Base-by-base conservation (phyloP, 2,797 vertebrate species). In the Emys orbicularis region DNA sequence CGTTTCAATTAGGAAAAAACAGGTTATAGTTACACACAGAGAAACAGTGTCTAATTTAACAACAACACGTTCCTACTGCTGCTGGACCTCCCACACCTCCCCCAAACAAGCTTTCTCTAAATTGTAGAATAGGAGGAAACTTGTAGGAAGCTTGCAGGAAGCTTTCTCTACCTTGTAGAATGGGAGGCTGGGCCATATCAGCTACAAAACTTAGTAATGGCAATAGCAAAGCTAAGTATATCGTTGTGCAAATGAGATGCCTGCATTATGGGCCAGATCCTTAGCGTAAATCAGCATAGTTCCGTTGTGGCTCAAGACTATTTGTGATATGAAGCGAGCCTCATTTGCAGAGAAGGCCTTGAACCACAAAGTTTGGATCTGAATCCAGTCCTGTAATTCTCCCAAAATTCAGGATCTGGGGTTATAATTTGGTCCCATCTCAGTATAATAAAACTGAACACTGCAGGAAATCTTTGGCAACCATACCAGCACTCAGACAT, bases 1-100 rank as follows among this genome's bases (percentile, higher is more conserved):
- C 81, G 23, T 90, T 92, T 89, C 54, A 89, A 41, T 79, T 86
- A 86, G 81, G 59, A 92, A 91, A 95, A 31, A 27, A 84, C 74
- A 49, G 83, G 50, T 1, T 91, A 12, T 47, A 89, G 52, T 85
- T 0, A 0, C 53, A 83, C 10, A 83, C 50, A 91, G 12, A 13
- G 56, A 89, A 81, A 3, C 57, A 79, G 53, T 89, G 10, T 23
- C 53, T 52, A 47, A 4, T 18, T 12, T 86, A 53, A 79, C 56
- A 53, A 44, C 49, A 86, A 74, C 2, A 37, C 11, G 2, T 49
- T 95, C 91, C 89, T 95, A 29, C 74, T 93, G 56, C 41, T 87
- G 54, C 57, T 88, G 37, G 18, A 90, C 89, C 50, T 85, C 25
- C 88, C 47, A 21, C 41, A 0, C 10, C 12, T 92, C 29, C 2